These are phyloP conservation scores for Lithosia quadra DNA, from an alignment of 2,888 invertebrate genomes.

Conservation along the genomic window DNA sequence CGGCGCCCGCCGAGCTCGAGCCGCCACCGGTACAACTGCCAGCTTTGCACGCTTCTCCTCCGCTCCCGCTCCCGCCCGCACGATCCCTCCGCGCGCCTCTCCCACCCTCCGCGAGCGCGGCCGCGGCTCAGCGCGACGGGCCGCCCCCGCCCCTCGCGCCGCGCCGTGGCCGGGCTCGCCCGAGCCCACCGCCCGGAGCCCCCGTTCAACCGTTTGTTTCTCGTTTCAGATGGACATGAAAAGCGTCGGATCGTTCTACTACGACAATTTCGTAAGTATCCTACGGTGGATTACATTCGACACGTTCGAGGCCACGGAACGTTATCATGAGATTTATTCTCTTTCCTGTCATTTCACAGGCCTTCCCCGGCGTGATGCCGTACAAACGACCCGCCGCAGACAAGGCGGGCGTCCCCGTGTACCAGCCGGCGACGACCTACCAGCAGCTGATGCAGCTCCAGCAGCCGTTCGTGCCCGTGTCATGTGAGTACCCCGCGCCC, in stretches of 20 bases:
- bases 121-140: slow-evolving; percentile 65
- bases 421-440: slow-evolving; percentile 97
- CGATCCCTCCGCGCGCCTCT: slow-evolving; percentile 65
- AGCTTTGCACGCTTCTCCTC: slow-evolving; percentile 89
- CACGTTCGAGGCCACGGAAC: slow-evolving; percentile 2
- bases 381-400: slow-evolving; percentile 98
- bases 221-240: slow-evolving; percentile 98
- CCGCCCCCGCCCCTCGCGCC: slow-evolving; percentile 73
- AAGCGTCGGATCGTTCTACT: slow-evolving; percentile 98
- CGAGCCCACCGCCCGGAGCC: slow-evolving; percentile 55
- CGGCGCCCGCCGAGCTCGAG: slow-evolving; percentile 88
- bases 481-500: slow-evolving; percentile 98
- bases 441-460: slow-evolving; percentile 98
- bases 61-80: slow-evolving; percentile 72
- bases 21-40: slow-evolving; percentile 96
- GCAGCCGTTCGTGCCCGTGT: slow-evolving; percentile 99
- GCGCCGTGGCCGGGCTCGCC: slow-evolving; percentile 70
- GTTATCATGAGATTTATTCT: slow-evolving; percentile 24
- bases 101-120: slow-evolving; percentile 62
- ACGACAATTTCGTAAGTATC: slow-evolving; percentile 98
- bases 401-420: slow-evolving; percentile 98
- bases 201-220: slow-evolving; percentile 80
- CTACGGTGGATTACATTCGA: slow-evolving; percentile 20
- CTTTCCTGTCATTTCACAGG: slow-evolving; percentile 84
- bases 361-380: slow-evolving; percentile 98